Evolutionary conservation across 2,113 vertebrate species (phyloP).

Genomic region (Gambusia holbrooki): DNA sequence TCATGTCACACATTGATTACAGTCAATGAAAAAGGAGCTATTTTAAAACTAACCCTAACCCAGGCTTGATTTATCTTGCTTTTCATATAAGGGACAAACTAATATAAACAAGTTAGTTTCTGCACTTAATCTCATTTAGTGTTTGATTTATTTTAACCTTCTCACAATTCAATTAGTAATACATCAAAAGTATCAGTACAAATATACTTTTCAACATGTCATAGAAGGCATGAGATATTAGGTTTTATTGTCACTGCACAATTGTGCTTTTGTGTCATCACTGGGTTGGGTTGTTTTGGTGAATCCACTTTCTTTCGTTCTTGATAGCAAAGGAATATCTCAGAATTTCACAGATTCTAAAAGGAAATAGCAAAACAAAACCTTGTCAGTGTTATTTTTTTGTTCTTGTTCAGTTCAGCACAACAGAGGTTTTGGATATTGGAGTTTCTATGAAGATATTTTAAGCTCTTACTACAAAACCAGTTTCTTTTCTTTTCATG

Average conservation of each 20-base stretch:
- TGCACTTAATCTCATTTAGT: conserved; percentile 1
- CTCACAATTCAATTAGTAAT: background rate
- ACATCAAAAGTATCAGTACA: background rate
- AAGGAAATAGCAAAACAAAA: too few relatives aligned
- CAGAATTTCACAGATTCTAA: background rate
- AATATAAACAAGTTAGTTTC: conserved; percentile 20
- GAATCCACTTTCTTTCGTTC: background rate
- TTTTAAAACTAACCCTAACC: background rate
- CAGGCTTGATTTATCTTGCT: background rate
- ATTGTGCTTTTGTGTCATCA: conserved; percentile 17
- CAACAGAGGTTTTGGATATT: background rate
- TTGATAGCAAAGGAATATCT: background rate
- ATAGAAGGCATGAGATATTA: background rate
- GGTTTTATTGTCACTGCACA: conserved; percentile 15
- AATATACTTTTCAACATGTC: background rate
- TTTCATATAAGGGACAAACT: background rate
- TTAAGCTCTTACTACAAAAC: background rate
- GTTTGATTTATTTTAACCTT: conserved; percentile 10
- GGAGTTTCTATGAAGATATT: background rate
- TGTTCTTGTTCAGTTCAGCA: background rate
- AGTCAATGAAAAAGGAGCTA: background rate
- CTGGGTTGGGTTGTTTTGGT: background rate
- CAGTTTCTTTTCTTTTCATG: background rate
- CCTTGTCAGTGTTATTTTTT: background rate
- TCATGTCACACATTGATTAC: background rate